These are phyloP conservation scores for Cheilosia variabilis DNA, from an alignment of 2,888 invertebrate species.

Conservation along the genomic window DNA sequence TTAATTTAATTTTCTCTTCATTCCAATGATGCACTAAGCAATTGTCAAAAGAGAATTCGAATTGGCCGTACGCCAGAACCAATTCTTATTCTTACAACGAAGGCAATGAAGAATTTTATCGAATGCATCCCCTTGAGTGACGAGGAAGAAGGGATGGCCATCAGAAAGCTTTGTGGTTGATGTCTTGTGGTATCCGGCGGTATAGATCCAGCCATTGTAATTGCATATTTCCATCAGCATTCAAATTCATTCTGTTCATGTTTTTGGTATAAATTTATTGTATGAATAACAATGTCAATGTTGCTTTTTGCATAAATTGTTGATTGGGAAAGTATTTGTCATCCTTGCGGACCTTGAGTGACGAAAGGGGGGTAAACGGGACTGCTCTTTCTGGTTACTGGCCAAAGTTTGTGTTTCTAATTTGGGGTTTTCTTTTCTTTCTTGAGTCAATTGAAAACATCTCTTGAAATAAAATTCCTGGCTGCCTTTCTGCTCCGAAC, in stretches of 20 bases:
- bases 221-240: slow-evolving; percentile 64
- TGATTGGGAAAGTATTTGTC: slow-evolving; percentile 53
- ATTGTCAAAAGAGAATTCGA: slow-evolving; percentile 53
- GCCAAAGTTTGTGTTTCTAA: not conserved
- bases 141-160: not conserved
- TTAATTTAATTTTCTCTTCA: slow-evolving; percentile 13
- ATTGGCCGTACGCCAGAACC: slow-evolving; percentile 56
- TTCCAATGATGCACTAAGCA: slow-evolving; percentile 25
- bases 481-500: no score
- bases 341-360: not conserved
- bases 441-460: no score
- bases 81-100: slow-evolving; percentile 72
- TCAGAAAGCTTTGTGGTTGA: slow-evolving; percentile 37
- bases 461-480: no score
- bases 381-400: not conserved
- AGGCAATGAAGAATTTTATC: slow-evolving; percentile 64
- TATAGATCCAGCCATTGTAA: slow-evolving; percentile 49
- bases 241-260: slow-evolving; percentile 9
- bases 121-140: slow-evolving; percentile 54
- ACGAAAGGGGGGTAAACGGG: not conserved
- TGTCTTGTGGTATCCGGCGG: slow-evolving; percentile 21
- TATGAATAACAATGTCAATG: slow-evolving; percentile 5
- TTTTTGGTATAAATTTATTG: slow-evolving; percentile 2
- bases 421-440: no score
- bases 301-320: slow-evolving; percentile 38